These are phyloP conservation scores for Lagocephalus sceleratus DNA, from an alignment of 2,797 vertebrate species.

Conservation along the genomic window DNA sequence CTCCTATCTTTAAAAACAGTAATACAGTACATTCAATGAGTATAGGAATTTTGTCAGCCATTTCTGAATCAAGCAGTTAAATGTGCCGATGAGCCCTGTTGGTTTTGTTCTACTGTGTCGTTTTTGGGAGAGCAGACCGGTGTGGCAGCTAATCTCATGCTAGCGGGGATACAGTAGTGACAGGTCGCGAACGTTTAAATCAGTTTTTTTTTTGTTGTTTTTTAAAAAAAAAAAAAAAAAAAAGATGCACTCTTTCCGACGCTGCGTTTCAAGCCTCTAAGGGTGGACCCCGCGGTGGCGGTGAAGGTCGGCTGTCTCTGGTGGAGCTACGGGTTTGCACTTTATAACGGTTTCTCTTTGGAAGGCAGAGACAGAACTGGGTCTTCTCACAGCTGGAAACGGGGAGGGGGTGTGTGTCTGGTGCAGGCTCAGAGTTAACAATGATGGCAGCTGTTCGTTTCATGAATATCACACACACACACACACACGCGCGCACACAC, in stretches of 20 bases:
- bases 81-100: constrained; percentile 77
- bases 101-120: constrained; percentile 71
- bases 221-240: too few relatives aligned
- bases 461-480: constrained; percentile 38
- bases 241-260: constrained; percentile 8
- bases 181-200: constrained; percentile 49
- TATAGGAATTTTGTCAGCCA: constrained; percentile 92
- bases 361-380: constrained; percentile 62
- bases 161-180: constrained; percentile 61
- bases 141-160: constrained; percentile 78
- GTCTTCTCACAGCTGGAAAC: constrained; percentile 60
- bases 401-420: constrained; percentile 25
- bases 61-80: constrained; percentile 80
- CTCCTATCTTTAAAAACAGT: constrained; percentile 90
- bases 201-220: constrained; percentile 21
- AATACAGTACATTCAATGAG: constrained; percentile 99
- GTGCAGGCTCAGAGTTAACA: constrained; percentile 48
- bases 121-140: constrained; percentile 67
- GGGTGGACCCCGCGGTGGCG: constrained; percentile 25
- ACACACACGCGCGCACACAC: not conserved
- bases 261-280: constrained; percentile 19
- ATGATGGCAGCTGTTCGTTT: constrained; percentile 54
- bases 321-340: constrained; percentile 50
- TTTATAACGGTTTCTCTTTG: constrained; percentile 57
- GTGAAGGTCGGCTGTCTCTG: constrained; percentile 43